These are phyloP conservation scores for Plebejus anna DNA, from an alignment of 2,888 invertebrate species.

Conservation along the genomic window DNA sequence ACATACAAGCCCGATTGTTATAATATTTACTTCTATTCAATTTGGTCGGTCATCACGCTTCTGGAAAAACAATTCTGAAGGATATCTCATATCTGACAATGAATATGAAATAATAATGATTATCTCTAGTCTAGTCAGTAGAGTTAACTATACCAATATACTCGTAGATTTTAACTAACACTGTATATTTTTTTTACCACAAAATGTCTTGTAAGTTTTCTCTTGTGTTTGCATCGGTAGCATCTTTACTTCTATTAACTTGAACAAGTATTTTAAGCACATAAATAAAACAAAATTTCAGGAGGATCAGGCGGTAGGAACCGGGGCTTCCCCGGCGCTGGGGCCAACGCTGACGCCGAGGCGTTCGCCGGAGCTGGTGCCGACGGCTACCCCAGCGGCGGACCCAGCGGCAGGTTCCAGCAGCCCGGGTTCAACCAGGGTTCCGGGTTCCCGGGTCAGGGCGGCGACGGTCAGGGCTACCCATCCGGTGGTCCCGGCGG, in stretches of 20 bases:
- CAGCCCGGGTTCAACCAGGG: conserved; percentile 37
- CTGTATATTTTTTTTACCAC: no score
- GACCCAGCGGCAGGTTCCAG: conserved; percentile 42
- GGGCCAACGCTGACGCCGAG: conserved; percentile 41
- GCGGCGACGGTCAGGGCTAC: conserved; percentile 30
- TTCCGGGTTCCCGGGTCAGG: conserved; percentile 22
- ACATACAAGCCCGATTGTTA: background rate
- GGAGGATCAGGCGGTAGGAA: conserved; percentile 40
- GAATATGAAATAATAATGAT: no score
- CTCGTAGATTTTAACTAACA: no score
- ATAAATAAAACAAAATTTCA: background rate
- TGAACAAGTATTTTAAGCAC: no score
- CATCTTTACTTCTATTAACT: no score
- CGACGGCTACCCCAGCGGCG: conserved; percentile 44
- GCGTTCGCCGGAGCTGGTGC: conserved; percentile 40
- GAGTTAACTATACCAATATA: no score
- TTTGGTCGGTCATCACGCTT: background rate
- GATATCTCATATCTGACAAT: no score
- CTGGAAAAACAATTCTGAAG: background rate
- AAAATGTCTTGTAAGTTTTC: no score
- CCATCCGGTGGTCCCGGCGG: conserved; percentile 36
- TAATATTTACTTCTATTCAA: background rate
- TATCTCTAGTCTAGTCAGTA: no score
- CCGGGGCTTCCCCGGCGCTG: conserved; percentile 48
- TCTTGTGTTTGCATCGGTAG: no score